These are phyloP conservation scores for Metridium senile DNA, from an alignment of 92 coral and sea anemone genomes.

Conservation along the genomic window DNA sequence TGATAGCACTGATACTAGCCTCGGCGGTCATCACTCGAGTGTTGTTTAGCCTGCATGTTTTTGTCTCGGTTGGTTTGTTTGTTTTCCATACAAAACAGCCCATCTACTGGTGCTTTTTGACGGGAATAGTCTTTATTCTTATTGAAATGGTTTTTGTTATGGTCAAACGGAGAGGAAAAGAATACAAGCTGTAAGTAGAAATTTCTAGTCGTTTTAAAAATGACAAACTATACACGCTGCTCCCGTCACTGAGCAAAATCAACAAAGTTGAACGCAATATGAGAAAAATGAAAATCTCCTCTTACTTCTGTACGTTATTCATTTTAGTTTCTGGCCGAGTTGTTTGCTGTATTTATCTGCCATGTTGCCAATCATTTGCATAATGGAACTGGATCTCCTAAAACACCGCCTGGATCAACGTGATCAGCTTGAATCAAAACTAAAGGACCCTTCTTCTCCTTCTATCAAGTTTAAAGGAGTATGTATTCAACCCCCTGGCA, in stretches of 20 bases:
- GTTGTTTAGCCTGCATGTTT: constrained; percentile 32
- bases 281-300: too few relatives aligned
- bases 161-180: constrained; percentile 36
- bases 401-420: constrained; percentile 48
- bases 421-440: constrained; percentile 16
- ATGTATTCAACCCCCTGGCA: background rate
- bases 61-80: constrained; percentile 30
- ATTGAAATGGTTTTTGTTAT: constrained; percentile 35
- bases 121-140: constrained; percentile 15
- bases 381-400: constrained; percentile 60
- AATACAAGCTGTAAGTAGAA: constrained; percentile 38
- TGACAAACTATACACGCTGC: too few relatives aligned
- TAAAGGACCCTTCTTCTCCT: background rate
- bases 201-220: too few relatives aligned
- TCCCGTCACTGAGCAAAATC: too few relatives aligned
- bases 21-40: constrained; percentile 12
- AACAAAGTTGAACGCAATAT: too few relatives aligned
- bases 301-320: too few relatives aligned
- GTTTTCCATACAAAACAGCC: constrained; percentile 27
- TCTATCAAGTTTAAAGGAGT: constrained; percentile 18
- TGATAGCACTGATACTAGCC: background rate
- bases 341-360: constrained; percentile 57
- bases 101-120: constrained; percentile 27
- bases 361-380: constrained; percentile 58
- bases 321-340: constrained; percentile 64